A percentile compares a stretch with the other conserved stretches of the same genome.
These are phyloP conservation scores for Hephaestus fuliginosus DNA, from an alignment of 2,797 vertebrate genomes.

Conservation along the genomic window DNA sequence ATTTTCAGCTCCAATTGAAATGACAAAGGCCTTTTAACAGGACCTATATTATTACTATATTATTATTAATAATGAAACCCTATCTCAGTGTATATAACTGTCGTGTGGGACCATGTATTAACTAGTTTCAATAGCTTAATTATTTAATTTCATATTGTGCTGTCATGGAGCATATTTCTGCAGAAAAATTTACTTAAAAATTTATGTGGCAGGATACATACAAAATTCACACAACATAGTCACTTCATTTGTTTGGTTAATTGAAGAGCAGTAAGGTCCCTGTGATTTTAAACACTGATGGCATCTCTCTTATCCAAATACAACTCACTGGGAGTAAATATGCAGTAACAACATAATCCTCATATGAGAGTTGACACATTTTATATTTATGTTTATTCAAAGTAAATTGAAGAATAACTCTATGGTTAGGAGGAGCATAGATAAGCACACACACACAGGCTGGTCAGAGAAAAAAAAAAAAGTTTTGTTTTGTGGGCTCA, in stretches of 20 bases:
- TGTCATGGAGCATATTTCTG: neutral
- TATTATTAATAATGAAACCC: neutral
- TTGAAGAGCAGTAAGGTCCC: neutral
- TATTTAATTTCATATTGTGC: neutral
- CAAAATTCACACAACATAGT: neutral
- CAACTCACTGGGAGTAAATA: too few relatives aligned
- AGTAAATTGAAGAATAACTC: neutral
- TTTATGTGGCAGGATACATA: too few relatives aligned
- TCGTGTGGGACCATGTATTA: neutral
- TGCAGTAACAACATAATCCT: neutral
- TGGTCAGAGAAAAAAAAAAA: neutral
- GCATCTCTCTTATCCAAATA: neutral
- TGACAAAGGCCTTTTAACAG: neutral
- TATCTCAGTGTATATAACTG: neutral
- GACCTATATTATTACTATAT: neutral
- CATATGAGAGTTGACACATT: neutral
- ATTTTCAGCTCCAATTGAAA: neutral
- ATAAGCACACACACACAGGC: too few relatives aligned
- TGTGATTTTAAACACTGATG: neutral
- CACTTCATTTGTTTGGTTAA: neutral
- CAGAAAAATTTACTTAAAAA: neutral
- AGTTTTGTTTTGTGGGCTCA: slow-evolving; percentile 7
- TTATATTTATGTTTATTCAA: neutral
- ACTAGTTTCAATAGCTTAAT: neutral
- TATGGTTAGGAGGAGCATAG: neutral